Conservation (phyloP, 2,888 invertebrate species). For the Xiphydria camelus region DNA sequence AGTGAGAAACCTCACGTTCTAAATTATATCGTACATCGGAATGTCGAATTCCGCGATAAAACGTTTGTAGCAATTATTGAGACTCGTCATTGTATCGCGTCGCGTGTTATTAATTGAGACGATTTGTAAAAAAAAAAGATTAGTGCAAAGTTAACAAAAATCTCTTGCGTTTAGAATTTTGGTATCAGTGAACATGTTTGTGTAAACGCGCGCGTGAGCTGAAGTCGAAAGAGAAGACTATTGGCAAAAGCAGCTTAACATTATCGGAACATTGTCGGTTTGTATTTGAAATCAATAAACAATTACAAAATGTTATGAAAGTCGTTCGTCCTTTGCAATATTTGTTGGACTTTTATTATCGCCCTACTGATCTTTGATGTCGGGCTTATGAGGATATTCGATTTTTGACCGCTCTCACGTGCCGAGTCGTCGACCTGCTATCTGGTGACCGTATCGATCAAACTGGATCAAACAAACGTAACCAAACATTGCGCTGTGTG, state of each 20-base stretch:
- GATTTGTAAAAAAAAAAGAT: slow-evolving; percentile 6
- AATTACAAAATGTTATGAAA: slow-evolving; percentile 40
- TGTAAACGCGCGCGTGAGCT: slow-evolving; percentile 14
- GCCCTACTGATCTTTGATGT: too few species aligned
- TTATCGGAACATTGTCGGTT: slow-evolving; percentile 38
- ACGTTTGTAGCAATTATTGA: background rate
- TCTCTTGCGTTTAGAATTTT: background rate
- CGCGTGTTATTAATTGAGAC: too few species aligned
- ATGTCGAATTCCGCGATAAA: background rate
- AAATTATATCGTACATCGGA: too few species aligned
- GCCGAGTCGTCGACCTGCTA: too few species aligned
- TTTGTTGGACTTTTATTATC: too few species aligned
- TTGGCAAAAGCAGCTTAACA: slow-evolving; percentile 19
- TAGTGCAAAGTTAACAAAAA: slow-evolving; percentile 6
- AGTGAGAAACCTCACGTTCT: too few species aligned
- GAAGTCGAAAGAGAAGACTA: slow-evolving; percentile 8
- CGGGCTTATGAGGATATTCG: too few species aligned
- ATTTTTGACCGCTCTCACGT: too few species aligned
- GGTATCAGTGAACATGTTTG: slow-evolving; percentile 20
- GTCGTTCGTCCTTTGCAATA: too few species aligned
- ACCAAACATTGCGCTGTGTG: too few species aligned
- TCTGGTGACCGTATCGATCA: too few species aligned
- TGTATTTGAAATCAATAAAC: slow-evolving; percentile 47
- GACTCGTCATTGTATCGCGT: background rate
- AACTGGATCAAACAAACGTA: too few species aligned